A percentile compares a stretch with the other conserved stretches of the same genome.
Evolutionary conservation across 2,888 invertebrate species (phyloP).

Genomic region (Adela reaumurella): DNA sequence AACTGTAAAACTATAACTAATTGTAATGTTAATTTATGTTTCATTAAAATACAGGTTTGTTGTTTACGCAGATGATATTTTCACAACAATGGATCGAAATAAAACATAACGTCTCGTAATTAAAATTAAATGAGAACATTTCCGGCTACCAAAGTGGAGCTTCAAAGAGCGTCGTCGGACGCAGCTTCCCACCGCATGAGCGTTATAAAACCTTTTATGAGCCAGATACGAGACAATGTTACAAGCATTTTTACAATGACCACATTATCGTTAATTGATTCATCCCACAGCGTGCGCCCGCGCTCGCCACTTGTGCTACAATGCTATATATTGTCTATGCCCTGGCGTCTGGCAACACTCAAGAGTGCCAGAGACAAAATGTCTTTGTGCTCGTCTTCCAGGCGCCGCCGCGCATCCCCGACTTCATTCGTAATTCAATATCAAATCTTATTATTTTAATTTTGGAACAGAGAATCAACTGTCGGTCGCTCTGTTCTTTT

Average conservation of each 20-base stretch:
- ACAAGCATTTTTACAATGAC: conserved; percentile 33
- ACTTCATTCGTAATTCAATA: conserved; percentile 48
- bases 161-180: background rate
- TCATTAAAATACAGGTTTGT: no score
- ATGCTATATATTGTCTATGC: conserved; percentile 48
- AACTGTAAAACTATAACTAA: no score
- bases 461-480: background rate
- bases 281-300: conserved; percentile 46
- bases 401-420: no score
- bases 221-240: background rate
- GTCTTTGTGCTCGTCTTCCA: conserved; percentile 45
- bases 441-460: conserved; percentile 4
- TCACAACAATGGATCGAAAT: no score
- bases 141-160: background rate
- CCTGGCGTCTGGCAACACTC: conserved; percentile 52
- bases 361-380: conserved; percentile 46
- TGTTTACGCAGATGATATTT: no score
- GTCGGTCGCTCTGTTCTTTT: background rate
- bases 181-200: background rate
- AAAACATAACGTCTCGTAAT: no score
- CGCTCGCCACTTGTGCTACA: conserved; percentile 34
- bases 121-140: no score
- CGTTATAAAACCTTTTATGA: background rate
- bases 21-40: no score
- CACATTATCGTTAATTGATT: conserved; percentile 54